These are phyloP conservation scores for Sebastes melanostomus DNA, from an alignment of 2,797 vertebrate genomes.

Conservation along the genomic window DNA sequence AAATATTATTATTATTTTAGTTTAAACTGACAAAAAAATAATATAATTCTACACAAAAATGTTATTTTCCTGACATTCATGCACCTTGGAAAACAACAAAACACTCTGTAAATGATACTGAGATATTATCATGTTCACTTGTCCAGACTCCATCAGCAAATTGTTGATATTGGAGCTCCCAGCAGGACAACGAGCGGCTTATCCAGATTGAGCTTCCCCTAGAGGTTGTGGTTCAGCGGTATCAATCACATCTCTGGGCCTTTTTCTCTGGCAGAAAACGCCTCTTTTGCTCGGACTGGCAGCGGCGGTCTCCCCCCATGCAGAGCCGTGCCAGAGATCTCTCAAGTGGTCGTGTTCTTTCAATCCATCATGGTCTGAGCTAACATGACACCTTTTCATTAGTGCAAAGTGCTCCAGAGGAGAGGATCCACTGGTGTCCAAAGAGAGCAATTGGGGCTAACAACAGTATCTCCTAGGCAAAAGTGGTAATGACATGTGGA, in stretches of 20 bases:
- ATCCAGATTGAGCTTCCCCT: slow-evolving; percentile 53
- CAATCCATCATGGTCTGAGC: slow-evolving; percentile 67
- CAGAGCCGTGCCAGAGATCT: slow-evolving; percentile 53
- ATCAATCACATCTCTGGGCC: slow-evolving; percentile 71
- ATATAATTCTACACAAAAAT: neutral
- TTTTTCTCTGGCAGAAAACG: slow-evolving; percentile 47
- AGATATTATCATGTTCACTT: slow-evolving; percentile 24
- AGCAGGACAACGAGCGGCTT: slow-evolving; percentile 38
- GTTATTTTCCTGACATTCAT: neutral
- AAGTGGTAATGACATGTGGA: slow-evolving; percentile 12
- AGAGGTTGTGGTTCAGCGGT: slow-evolving; percentile 56
- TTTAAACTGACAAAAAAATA: neutral
- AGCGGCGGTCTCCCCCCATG: slow-evolving; percentile 9
- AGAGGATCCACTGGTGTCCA: neutral
- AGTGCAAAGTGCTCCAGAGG: slow-evolving; percentile 68
- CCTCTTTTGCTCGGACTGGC: slow-evolving; percentile 16
- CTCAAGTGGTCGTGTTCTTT: slow-evolving; percentile 53
- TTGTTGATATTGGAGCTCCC: slow-evolving; percentile 43
- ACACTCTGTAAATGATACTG: neutral
- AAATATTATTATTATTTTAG: neutral
- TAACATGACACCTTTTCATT: slow-evolving; percentile 72
- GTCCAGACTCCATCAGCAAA: slow-evolving; percentile 55
- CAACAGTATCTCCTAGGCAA: slow-evolving; percentile 14
- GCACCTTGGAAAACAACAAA: neutral
- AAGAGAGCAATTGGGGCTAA: slow-evolving; percentile 9